Conservation (phyloP, 2,113 vertebrate genomes). For the Epinephelus cyanopodus region DNA sequence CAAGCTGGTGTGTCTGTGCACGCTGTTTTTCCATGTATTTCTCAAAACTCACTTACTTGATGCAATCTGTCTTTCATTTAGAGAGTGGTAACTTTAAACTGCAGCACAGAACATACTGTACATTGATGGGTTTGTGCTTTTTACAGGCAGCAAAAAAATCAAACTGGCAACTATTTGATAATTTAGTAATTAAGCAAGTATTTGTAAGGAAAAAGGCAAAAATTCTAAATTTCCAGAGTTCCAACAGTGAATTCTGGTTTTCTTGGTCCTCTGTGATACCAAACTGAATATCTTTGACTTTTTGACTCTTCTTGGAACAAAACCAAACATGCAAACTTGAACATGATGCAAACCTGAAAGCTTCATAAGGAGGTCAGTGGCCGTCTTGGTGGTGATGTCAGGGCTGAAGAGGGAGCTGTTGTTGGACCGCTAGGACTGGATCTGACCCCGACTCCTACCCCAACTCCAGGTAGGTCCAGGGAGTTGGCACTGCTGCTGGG, state of each 20-base stretch:
- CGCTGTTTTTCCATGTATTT: conserved; percentile 15
- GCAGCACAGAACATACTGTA: background rate
- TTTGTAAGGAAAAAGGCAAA: background rate
- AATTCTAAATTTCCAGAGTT: background rate
- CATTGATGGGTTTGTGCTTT: background rate
- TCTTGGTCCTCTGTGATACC: background rate
- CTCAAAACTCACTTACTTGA: conserved; percentile 13
- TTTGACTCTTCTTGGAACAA: background rate
- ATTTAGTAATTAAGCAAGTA: background rate
- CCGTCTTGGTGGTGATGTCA: conserved; percentile 97
- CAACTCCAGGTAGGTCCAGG: conserved; percentile 89
- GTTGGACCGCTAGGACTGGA: conserved; percentile 81
- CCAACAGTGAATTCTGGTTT: background rate
- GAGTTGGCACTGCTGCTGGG: conserved; percentile 89
- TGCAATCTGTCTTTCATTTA: background rate
- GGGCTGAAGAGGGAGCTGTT: conserved; percentile 95
- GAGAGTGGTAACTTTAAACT: background rate
- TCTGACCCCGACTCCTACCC: conserved; percentile 79
- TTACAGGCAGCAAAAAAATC: background rate
- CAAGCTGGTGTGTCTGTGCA: conserved; percentile 2
- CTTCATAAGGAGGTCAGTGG: conserved; percentile 99
- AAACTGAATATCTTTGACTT: background rate
- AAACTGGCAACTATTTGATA: too few relatives aligned
- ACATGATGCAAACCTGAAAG: conserved; percentile 87
- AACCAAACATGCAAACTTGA: background rate